Evolutionary conservation across 2,888 invertebrate genomes (phyloP), one percentile per base, ranked within the genome.

Genomic region (Archips xylosteana): DNA sequence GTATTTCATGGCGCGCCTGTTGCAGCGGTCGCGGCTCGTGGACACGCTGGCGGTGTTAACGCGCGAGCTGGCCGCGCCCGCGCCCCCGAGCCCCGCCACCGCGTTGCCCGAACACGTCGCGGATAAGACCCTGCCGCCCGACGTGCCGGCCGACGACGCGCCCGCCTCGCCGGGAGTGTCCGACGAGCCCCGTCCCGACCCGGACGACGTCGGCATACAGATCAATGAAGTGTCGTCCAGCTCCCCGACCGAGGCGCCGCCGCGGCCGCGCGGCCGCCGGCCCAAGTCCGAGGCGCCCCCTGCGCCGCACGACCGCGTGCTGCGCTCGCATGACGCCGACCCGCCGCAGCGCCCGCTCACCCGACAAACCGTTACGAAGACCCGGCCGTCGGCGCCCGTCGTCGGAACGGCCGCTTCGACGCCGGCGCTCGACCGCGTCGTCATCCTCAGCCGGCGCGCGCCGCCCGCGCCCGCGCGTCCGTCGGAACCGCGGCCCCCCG

Each of bases 141-240:
- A 75, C 42, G 73, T 70, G 3, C 75, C 71, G 23, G 23, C 23
- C 66, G 65, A 71, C 76, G 51, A 60, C 32, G 23, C 62, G 67
- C 77, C 62, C 62, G 75, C 75, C 71, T 3, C 67, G 76, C 68
- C 12, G 45, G 13, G 68, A 66, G 0, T 51, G 10, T 10, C 45
- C 10, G 45, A 3, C 45, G 45, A 45, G 45, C 45, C 45, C 12
- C 45, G 45, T 12, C 45, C 3, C 45, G 59, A 74, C 78, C 49
- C 80, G 73, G 87, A 88, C 72, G 89, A 90, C 75, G 94, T 93
- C 77, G 89, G 93, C 49, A 96, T 96, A 60, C 96, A 96, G 87
- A 96, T 96, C 77, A 95, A 96, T 85, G 96, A 96, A 85, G 95
- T 96, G 23, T 96, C 96, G 1, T 96, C 96, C 0, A 96, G 95